phyloP scores from a whole-genome alignment of 2,888 invertebrate genomes.

The Blastobasis lacticolella region DNA sequence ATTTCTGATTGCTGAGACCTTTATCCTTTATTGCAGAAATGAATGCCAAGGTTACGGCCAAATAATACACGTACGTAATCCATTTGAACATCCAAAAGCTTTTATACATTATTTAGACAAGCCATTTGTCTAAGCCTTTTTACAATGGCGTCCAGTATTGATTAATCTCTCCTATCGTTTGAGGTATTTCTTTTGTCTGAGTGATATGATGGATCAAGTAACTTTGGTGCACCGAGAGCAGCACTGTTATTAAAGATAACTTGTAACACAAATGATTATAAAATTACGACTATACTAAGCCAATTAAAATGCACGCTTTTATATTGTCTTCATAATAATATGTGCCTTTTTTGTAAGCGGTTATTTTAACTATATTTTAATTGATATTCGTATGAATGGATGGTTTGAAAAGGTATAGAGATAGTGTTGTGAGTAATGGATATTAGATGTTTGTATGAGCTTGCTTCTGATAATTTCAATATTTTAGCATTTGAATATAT shows the following conservation, averaged over 20 bases:
- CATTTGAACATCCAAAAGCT: slow-evolving; percentile 4
- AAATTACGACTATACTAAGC: not conserved
- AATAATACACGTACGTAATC: slow-evolving; percentile 17
- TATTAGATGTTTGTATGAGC: no score
- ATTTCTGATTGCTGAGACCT: slow-evolving; percentile 30
- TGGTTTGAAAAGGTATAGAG: no score
- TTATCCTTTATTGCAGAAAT: slow-evolving; percentile 16
- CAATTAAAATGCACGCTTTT: slow-evolving; percentile 28
- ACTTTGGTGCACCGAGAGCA: slow-evolving; percentile 9
- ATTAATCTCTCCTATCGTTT: not conserved
- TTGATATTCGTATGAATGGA: not conserved
- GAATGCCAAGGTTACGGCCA: slow-evolving; percentile 33
- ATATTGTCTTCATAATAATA: slow-evolving; percentile 27
- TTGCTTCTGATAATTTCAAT: no score
- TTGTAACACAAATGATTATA: slow-evolving; percentile 40
- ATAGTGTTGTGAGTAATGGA: no score
- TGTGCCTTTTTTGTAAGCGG: slow-evolving; percentile 26
- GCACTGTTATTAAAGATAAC: slow-evolving; percentile 33
- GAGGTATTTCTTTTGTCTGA: not conserved
- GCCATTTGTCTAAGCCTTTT: not conserved
- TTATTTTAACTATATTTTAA: slow-evolving; percentile 39
- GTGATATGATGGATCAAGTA: slow-evolving; percentile 13
- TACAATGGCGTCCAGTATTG: not conserved
- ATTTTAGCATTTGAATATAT: no score
- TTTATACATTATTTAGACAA: not conserved